A percentile compares a stretch with the other conserved stretches of the same genome.
phyloP scores from a whole-genome alignment of 2,797 vertebrate genomes.

The Chloroceryle amazona region DNA sequence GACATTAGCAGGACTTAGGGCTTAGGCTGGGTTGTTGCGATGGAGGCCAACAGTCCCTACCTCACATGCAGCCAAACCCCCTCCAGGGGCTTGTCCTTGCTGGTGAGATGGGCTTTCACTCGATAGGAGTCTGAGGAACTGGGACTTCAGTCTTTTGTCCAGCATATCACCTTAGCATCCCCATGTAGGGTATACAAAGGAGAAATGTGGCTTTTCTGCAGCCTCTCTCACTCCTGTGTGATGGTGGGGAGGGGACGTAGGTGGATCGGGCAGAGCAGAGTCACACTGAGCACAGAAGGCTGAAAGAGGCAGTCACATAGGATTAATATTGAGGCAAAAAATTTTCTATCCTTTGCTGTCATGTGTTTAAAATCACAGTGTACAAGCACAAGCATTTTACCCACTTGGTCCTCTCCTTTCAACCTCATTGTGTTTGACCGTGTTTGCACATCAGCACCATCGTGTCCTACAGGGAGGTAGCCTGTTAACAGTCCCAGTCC shows the following conservation, averaged over 20 bases:
- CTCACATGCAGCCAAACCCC: neutral
- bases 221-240: neutral
- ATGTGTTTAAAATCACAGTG: neutral
- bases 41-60: neutral
- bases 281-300: neutral
- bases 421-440: neutral
- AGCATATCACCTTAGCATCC: neutral
- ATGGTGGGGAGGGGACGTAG: neutral
- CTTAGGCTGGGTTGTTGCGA: neutral
- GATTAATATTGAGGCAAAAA: neutral
- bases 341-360: neutral
- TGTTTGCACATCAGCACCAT: neutral
- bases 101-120: neutral
- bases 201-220: neutral
- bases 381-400: neutral
- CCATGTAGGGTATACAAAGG: neutral
- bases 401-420: neutral
- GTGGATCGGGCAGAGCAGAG: neutral
- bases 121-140: rapidly evolving
- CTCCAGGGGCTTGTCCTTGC: neutral
- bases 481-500: constrained; percentile 32
- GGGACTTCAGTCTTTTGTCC: neutral
- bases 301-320: neutral
- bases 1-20: neutral
- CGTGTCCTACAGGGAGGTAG: neutral